phyloP scores from a whole-genome alignment of 2,888 invertebrate genomes.

The Parnassius orleans region DNA sequence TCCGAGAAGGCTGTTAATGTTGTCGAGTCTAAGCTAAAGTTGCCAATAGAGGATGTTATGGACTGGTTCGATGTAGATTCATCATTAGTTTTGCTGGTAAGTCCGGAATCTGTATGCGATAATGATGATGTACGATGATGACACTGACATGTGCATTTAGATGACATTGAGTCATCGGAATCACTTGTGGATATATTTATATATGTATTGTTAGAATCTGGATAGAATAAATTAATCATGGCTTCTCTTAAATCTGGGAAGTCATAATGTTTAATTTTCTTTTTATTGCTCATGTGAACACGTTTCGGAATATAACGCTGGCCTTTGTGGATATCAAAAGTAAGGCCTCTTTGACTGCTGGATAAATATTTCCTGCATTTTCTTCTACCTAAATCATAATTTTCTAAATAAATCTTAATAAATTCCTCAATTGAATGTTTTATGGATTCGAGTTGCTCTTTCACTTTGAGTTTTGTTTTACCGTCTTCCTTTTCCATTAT shows the following conservation, averaged over 20 bases:
- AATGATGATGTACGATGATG: conserved; percentile 40
- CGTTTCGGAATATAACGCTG: conserved; percentile 36
- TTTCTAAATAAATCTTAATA: conserved; percentile 45
- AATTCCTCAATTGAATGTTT: conserved; percentile 58
- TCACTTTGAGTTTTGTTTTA: conserved; percentile 52
- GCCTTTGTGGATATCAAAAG: conserved; percentile 42
- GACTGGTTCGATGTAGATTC: conserved; percentile 38
- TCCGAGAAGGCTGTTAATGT: conserved; percentile 70
- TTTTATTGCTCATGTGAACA: conserved; percentile 50
- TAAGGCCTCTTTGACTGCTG: conserved; percentile 35
- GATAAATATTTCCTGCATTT: conserved; percentile 22
- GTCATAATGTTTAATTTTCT: conserved; percentile 62
- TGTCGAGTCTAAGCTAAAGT: conserved; percentile 63
- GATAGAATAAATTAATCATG: conserved; percentile 54
- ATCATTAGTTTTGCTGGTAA: conserved; percentile 49
- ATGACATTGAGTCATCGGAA: conserved; percentile 34
- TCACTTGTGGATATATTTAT: conserved; percentile 21
- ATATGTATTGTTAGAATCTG: conserved; percentile 22
- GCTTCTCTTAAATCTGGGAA: conserved; percentile 68
- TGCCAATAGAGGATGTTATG: conserved; percentile 70
- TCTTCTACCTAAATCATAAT: conserved; percentile 30
- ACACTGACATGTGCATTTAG: conserved; percentile 53
- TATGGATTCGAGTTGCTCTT: conserved; percentile 55
- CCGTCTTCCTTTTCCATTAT: conserved; percentile 60
- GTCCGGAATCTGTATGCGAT: conserved; percentile 52